Evolutionary conservation across 1,140 invertebrate genomes (phyloP), one percentile per base, ranked within the genome.

Genomic region (Andricus grossulariae): DNA sequence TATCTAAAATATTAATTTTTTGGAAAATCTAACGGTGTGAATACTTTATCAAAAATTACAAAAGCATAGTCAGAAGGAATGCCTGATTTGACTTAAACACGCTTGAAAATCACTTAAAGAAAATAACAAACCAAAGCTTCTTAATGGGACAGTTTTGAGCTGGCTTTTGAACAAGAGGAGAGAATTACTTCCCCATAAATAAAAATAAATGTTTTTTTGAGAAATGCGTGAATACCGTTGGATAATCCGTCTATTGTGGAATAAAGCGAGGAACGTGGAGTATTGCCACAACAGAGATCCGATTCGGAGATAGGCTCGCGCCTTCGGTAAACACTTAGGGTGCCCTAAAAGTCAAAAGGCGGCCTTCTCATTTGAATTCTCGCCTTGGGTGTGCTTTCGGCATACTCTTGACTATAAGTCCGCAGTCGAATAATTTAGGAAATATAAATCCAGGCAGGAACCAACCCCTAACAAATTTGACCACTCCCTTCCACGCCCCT

Each of bases 401-500:
- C 21, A 15, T 12, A 15, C 25, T 32, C 8, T 45, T 45, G 39
- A 45, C 39, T 45, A 45, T 45, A 45, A 45, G 21, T 15, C 3
- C 49, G 55, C 71, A 73, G 79, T 70, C 70, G 72, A 21, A 74
- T 88, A 87, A 88, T 88, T 89, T 89, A 89, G 87, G 85, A 87
- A 88, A 85, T 88, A 88, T 88, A 89, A 88, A 88, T 88, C 78
- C 76, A 75, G 77, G 71, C 73, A 80, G 71, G 21, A 83, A 85
- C 71, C 84, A 87, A 88, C 83, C 84, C 88, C 80, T 77, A 82
- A 85, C 84, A 86, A 87, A 87, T 87, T 88, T 82, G 85, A 83
- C 85, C 88, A 88, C 85, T 85, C 87, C 86, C 82, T 80, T 83
- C 75, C 84, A 88, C 86, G 88, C 88, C 87, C 80, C 72, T 80